Evolutionary conservation across 2,113 vertebrate genomes (phyloP).

Genomic region (Sardina pilchardus): DNA sequence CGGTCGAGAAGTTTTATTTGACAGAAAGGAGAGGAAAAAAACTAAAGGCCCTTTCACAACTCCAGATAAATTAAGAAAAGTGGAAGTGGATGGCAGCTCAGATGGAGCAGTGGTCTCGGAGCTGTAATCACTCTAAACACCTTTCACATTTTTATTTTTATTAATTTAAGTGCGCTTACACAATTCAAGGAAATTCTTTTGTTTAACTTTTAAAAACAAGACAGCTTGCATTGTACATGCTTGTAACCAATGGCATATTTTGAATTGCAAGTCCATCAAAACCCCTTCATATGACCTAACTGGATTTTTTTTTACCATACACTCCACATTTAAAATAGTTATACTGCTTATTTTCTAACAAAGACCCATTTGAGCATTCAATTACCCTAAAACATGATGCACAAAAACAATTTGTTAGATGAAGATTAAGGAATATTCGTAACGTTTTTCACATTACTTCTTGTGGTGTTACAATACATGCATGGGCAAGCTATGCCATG

Average conservation of each 20-base stretch:
- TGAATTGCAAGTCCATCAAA: background rate
- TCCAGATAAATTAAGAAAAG: slow-evolving; percentile 54
- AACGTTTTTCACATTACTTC: background rate
- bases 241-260: background rate
- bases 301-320: background rate
- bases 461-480: too few relatives aligned
- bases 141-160: background rate
- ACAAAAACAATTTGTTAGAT: background rate
- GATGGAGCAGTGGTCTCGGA: background rate
- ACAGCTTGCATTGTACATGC: background rate
- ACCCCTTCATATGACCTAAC: background rate
- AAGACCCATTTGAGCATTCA: background rate
- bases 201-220: background rate
- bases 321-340: background rate
- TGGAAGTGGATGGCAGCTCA: slow-evolving; percentile 42
- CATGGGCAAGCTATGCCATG: background rate
- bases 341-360: background rate
- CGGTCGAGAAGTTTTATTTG: background rate
- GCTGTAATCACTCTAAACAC: background rate
- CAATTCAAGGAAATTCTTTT: background rate
- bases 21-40: background rate
- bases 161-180: background rate
- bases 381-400: background rate
- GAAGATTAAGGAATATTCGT: background rate
- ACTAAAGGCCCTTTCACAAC: background rate